Percentiles rank a stretch among this genome's conserved stretches.
Evolutionary conservation across 1,140 invertebrate species (phyloP).

Genomic region (Xylocopa sonorina): DNA sequence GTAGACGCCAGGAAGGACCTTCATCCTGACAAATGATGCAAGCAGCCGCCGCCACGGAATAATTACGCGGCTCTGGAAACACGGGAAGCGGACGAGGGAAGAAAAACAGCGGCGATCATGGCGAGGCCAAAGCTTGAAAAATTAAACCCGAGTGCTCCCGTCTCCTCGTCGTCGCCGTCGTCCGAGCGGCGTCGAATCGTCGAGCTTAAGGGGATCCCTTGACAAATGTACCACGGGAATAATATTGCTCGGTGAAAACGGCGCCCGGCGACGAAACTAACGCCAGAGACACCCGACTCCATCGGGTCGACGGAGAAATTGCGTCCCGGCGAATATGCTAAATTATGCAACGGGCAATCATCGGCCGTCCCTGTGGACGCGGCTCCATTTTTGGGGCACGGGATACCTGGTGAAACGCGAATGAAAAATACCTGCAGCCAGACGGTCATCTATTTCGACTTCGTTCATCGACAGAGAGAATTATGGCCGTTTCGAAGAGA

Average conservation of each 20-base stretch:
- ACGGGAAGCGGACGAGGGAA: conserved; percentile 58
- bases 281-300: not conserved
- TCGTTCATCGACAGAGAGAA: not conserved
- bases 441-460: not conserved
- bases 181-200: conserved; percentile 53
- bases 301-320: not conserved
- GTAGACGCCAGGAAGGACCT: conserved; percentile 58
- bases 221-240: conserved; percentile 66
- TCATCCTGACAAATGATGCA: conserved; percentile 74
- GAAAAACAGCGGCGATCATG: conserved; percentile 60
- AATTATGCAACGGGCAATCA: conserved; percentile 23
- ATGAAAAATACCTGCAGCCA: not conserved
- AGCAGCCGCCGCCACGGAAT: conserved; percentile 50
- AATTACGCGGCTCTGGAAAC: conserved; percentile 71
- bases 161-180: too few relatives aligned
- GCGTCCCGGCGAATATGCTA: not conserved
- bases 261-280: not conserved
- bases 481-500: not conserved
- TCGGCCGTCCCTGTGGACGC: not conserved
- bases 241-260: conserved; percentile 8
- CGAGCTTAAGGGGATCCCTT: conserved; percentile 59
- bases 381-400: not conserved
- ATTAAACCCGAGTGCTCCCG: conserved; percentile 71
- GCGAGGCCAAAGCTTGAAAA: conserved; percentile 69
- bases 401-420: not conserved